These are phyloP conservation scores for Guaruba guarouba DNA, from an alignment of 2,113 vertebrate genomes.

Conservation along the genomic window DNA sequence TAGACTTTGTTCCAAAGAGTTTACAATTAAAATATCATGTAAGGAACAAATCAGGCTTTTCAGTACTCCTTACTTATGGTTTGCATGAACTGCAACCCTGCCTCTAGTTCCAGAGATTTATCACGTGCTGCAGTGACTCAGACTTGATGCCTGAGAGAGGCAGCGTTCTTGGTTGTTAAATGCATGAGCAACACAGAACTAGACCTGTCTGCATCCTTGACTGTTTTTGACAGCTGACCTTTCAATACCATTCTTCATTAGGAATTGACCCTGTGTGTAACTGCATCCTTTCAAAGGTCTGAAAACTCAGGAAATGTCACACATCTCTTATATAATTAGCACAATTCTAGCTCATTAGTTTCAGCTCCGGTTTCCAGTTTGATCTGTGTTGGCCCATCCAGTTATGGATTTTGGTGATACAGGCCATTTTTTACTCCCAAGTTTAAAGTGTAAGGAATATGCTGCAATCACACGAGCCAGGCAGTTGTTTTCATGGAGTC, in stretches of 20 bases:
- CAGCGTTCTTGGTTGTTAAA: background rate
- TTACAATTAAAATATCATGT: background rate
- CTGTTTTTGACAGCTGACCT: background rate
- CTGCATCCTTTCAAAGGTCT: background rate
- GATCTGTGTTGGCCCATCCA: background rate
- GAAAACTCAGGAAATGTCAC: background rate
- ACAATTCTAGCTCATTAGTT: background rate
- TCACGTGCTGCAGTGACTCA: background rate
- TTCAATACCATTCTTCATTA: background rate
- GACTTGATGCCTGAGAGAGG: background rate
- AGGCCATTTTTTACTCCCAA: background rate
- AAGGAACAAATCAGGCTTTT: background rate
- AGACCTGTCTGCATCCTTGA: background rate
- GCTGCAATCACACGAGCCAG: background rate
- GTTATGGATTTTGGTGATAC: background rate
- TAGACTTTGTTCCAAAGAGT: background rate
- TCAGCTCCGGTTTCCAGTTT: background rate
- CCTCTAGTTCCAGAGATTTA: background rate
- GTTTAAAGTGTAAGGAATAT: background rate
- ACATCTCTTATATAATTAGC: background rate
- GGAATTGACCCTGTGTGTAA: background rate
- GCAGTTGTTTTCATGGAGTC: background rate
- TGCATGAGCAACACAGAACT: background rate
- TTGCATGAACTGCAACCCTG: background rate
- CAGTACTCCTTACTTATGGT: background rate